Percentiles rank a stretch among this genome's conserved stretches.
Evolutionary conservation across 1,140 invertebrate species (phyloP).

Genomic region (Triops longicaudatus): DNA sequence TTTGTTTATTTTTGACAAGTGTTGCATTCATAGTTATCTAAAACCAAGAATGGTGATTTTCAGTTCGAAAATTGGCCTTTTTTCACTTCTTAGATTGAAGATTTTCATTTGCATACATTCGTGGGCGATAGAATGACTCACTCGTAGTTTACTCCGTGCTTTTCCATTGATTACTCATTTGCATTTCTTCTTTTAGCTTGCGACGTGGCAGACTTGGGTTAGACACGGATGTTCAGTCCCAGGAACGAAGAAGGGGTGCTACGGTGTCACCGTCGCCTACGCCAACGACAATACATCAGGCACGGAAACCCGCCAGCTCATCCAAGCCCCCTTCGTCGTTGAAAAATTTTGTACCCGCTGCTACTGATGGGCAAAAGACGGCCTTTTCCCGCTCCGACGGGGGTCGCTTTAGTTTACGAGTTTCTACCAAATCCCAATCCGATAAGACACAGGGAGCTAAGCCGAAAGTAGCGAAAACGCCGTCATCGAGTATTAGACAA

Average conservation of each 20-base stretch:
- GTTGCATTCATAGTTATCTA: too few species aligned
- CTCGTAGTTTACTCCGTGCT: not conserved
- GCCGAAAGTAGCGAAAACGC: not conserved
- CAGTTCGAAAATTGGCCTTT: too few species aligned
- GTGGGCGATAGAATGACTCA: too few species aligned
- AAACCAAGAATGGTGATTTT: too few species aligned
- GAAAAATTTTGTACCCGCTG: not conserved
- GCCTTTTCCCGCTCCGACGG: slow-evolving; percentile 51
- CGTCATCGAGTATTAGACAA: not conserved
- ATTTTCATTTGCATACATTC: too few species aligned
- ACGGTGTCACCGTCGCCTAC: not conserved
- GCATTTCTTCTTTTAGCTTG: slow-evolving; percentile 36
- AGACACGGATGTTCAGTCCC: slow-evolving; percentile 32
- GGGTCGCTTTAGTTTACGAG: slow-evolving; percentile 50
- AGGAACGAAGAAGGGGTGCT: slow-evolving; percentile 33
- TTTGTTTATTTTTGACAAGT: too few species aligned
- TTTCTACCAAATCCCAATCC: slow-evolving; percentile 16
- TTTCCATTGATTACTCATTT: not conserved
- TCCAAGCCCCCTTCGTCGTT: slow-evolving; percentile 8
- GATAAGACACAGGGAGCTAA: not conserved
- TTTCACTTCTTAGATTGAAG: too few species aligned
- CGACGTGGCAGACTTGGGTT: slow-evolving; percentile 40
- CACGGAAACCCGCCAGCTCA: not conserved
- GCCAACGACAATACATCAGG: not conserved
- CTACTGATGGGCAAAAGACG: slow-evolving; percentile 27